phyloP scores from a whole-genome alignment of 2,113 vertebrate genomes.

The Urocynchramus pylzowi region DNA sequence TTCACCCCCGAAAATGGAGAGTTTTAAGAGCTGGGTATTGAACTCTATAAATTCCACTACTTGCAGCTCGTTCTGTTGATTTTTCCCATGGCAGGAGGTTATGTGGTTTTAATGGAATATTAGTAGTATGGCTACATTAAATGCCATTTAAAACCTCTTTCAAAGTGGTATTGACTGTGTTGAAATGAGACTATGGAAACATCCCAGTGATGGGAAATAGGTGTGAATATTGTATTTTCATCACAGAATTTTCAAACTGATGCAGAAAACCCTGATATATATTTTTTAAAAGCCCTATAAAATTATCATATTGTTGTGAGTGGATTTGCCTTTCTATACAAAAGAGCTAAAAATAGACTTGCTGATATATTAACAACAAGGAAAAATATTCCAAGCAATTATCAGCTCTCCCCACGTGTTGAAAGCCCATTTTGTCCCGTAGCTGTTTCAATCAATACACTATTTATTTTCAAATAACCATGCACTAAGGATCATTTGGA shows the following conservation, averaged over 20 bases:
- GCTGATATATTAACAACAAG: neutral
- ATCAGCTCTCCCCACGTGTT: neutral
- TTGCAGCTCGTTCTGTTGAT: neutral
- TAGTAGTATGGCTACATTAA: neutral
- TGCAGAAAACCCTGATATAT: neutral
- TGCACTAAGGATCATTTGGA: constrained; percentile 35
- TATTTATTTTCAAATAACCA: constrained; percentile 56
- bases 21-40: neutral
- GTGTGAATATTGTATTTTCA: neutral
- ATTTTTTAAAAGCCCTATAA: neutral
- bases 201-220: neutral
- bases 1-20: neutral
- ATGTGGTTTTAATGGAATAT: constrained; percentile 9
- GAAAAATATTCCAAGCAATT: constrained; percentile 4
- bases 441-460: constrained; percentile 30
- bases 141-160: neutral
- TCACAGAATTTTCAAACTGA: neutral
- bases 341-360: neutral
- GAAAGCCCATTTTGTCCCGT: neutral
- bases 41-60: neutral
- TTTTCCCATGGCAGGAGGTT: neutral
- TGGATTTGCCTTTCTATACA: neutral
- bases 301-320: neutral
- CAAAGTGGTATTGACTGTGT: neutral
- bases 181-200: neutral